Evolutionary conservation across 64 coral and sea anemone genomes (phyloP).

Genomic region (Anthopleura sola): DNA sequence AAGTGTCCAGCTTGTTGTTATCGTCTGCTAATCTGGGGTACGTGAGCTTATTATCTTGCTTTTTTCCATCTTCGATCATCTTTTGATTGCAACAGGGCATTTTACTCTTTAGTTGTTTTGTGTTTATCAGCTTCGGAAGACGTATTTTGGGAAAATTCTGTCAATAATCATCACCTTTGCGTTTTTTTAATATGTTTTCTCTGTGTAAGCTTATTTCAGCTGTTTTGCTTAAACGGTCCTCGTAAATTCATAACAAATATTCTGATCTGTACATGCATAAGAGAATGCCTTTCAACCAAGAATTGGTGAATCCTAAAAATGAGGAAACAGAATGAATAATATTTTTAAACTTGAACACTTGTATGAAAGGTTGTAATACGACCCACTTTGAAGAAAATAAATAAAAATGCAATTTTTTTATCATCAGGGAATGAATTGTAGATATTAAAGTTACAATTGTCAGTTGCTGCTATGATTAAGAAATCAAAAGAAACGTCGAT

Average conservation of each 20-base stretch:
- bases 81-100: not conserved
- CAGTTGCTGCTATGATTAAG: no score
- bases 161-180: not conserved
- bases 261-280: not conserved
- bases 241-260: not conserved
- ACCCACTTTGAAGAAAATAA: no score
- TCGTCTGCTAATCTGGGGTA: constrained; percentile 1
- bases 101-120: not conserved
- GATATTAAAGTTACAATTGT: no score
- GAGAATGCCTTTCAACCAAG: not conserved
- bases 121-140: not conserved
- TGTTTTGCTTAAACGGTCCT: not conserved
- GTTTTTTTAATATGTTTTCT: not conserved
- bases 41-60: not conserved
- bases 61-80: not conserved
- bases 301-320: not conserved
- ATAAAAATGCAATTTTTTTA: no score
- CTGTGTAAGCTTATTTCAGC: not conserved
- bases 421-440: no score
- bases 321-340: no score
- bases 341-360: no score
- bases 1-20: not conserved
- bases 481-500: no score
- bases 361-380: no score
- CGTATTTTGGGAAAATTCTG: not conserved